These are phyloP conservation scores for Drosophila elegans DNA, from an alignment of 1,140 invertebrate genomes.

Conservation along the genomic window DNA sequence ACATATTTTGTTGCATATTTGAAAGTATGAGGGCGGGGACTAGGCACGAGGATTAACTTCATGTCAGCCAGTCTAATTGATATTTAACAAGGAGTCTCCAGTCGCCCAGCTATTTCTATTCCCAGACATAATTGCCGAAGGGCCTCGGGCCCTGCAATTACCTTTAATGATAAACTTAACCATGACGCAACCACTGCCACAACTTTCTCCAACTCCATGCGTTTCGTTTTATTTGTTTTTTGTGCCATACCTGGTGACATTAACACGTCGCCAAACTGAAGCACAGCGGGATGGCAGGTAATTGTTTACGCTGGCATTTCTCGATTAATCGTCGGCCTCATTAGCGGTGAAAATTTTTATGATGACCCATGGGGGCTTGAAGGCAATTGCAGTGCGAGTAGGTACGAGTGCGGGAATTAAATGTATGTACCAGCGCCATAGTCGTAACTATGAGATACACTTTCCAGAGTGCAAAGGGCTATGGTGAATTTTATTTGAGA, in stretches of 20 bases:
- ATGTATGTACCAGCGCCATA: slow-evolving; percentile 1
- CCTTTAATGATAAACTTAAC: slow-evolving; percentile 37
- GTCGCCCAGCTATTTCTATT: slow-evolving; percentile 34
- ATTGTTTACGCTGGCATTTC: slow-evolving; percentile 51
- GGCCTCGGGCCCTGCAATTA: slow-evolving; percentile 65
- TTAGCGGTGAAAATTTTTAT: slow-evolving; percentile 81
- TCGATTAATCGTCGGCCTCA: slow-evolving; percentile 75
- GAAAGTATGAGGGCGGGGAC: background rate
- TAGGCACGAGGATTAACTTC: slow-evolving; percentile 12
- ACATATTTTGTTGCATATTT: slow-evolving; percentile 52
- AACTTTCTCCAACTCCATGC: background rate
- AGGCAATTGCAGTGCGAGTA: slow-evolving; percentile 14
- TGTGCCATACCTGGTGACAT: slow-evolving; percentile 48
- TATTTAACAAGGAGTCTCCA: slow-evolving; percentile 68
- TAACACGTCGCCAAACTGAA: slow-evolving; percentile 60
- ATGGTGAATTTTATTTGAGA: background rate
- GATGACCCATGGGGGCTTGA: slow-evolving; percentile 56
- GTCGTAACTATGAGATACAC: background rate
- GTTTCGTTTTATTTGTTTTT: slow-evolving; percentile 1
- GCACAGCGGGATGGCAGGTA: slow-evolving; percentile 10
- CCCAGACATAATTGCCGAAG: slow-evolving; percentile 54
- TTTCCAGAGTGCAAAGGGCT: background rate
- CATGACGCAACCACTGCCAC: slow-evolving; percentile 61
- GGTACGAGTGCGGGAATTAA: slow-evolving; percentile 8
- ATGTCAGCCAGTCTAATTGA: slow-evolving; percentile 65